These are phyloP conservation scores for Saccostrea echinata DNA, from an alignment of 1,140 invertebrate species.

Conservation along the genomic window DNA sequence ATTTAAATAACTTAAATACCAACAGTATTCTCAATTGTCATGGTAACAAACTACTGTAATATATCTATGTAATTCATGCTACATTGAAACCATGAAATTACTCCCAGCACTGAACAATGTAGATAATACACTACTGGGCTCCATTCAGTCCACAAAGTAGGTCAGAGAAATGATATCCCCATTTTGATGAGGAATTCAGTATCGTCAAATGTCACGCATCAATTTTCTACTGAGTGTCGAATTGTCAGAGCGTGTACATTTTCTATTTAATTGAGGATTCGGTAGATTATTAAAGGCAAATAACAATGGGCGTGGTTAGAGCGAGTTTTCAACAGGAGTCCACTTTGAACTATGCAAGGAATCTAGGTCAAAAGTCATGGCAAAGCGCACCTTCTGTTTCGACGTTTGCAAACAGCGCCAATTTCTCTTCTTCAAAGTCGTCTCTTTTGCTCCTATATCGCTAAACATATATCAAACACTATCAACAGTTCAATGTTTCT, in stretches of 20 bases:
- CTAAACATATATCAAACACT: conserved; percentile 14
- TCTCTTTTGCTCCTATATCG: not conserved
- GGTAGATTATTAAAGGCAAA: not conserved
- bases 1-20: not conserved
- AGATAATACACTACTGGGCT: not conserved
- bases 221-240: not conserved
- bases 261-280: conserved; percentile 11
- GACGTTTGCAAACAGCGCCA: not conserved
- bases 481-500: conserved; percentile 14
- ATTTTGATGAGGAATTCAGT: conserved; percentile 8
- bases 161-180: conserved; percentile 16
- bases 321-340: not conserved
- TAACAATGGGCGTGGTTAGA: not conserved
- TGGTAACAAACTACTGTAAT: not conserved
- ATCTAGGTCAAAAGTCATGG: not conserved
- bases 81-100: not conserved
- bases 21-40: conserved; percentile 9
- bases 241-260: not conserved
- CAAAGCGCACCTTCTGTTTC: not conserved
- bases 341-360: not conserved
- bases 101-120: not conserved
- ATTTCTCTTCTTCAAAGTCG: not conserved
- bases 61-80: conserved; percentile 16
- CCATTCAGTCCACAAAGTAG: conserved; percentile 3
- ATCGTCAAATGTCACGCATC: conserved; percentile 31